Evolutionary conservation across 2,888 invertebrate species (phyloP), one percentile per base, ranked within the genome.

Genomic region (Busseola fusca): DNA sequence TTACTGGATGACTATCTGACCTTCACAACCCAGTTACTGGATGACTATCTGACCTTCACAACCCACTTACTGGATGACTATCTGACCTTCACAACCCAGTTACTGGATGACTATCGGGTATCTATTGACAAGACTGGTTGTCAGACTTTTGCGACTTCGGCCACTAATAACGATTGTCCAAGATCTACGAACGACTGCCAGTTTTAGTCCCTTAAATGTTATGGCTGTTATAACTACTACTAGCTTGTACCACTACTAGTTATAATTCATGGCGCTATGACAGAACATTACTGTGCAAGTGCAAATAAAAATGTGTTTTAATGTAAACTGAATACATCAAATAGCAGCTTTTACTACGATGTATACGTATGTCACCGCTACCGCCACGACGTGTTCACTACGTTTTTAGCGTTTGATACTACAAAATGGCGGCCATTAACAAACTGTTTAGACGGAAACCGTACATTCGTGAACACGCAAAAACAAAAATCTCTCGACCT

Each of bases 391-490:
- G 34, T 60, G n/a, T 16, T 60, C 59, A 37, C 52, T 50, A 27
- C 16, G 34, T 72, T 82, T 72, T 68, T 64, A 76, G 68, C 62
- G 30, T 74, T 82, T 72, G 71, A 40, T 69, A 69, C 59, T 67
- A 69, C 57, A 81, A 80, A 80, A 81, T 74, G 69, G 56, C 62
- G 21, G 63, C 59, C 75, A 71, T 81, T 83, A 72, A 69, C 78
- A 60, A 70, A 73, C 72, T 37, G 70, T 80, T 74, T 66, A 62
- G 59, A 72, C 54, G 75, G 59, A 64, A 72, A 67, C 67, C 74
- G 77, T 84, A 75, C 77, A 82, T 76, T 80, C 66, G 63, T 77
- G 74, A 80, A 75, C 75, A 81, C 73, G 81, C 74, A 66, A 82
- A 80, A 83, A 80, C 80, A 79, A 71, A 82, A 82, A 71, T 27